phyloP scores from a whole-genome alignment of 2,797 vertebrate species.

The Alectoris magna region DNA sequence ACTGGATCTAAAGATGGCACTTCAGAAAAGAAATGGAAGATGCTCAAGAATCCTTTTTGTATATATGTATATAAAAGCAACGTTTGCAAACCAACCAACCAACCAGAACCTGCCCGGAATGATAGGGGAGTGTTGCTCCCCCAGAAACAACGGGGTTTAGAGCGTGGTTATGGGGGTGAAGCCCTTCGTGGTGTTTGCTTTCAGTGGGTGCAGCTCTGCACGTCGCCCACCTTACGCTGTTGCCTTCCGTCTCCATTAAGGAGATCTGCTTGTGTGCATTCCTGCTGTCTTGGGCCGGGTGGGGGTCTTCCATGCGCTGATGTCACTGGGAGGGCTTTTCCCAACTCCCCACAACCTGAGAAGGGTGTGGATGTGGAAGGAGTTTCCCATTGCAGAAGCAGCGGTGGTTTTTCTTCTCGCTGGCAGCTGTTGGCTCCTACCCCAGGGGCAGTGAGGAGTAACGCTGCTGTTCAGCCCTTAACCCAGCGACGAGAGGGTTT shows the following conservation, averaged over 20 bases:
- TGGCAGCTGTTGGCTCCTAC: background rate
- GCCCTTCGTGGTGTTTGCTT: background rate
- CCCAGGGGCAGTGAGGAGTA: background rate
- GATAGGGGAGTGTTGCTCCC: background rate
- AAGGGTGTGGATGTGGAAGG: background rate
- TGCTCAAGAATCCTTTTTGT: background rate
- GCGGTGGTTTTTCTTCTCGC: background rate
- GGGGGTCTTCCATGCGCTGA: background rate
- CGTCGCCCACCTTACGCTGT: background rate
- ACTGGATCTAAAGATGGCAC: conserved; percentile 50
- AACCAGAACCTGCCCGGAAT: background rate
- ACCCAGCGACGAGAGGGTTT: background rate
- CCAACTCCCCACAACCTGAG: background rate
- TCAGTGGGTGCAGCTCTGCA: background rate
- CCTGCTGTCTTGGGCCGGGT: background rate
- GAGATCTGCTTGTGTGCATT: background rate
- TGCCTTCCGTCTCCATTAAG: background rate
- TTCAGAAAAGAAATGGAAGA: conserved; percentile 7
- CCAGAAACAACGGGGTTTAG: background rate
- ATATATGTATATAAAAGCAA: background rate
- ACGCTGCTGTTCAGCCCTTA: background rate
- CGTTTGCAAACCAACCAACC: background rate
- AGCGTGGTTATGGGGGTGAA: no score
- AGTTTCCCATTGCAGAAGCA: background rate
- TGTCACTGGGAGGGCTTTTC: background rate